Conservation (phyloP, 2,888 invertebrate species). For the Mythimna ferrago region DNA sequence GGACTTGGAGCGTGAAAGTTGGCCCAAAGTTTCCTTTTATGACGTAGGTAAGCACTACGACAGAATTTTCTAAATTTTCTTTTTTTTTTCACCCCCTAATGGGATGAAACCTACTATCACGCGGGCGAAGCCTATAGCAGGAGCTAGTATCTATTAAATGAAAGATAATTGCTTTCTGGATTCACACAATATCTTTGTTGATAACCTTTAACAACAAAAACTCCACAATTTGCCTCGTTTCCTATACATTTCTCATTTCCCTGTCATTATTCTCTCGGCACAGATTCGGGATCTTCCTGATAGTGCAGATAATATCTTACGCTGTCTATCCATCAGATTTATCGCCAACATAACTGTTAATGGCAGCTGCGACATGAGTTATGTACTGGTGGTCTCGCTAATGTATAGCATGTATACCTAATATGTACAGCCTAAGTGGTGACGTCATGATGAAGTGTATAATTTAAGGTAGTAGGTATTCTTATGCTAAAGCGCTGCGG, state of each 20-base stretch:
- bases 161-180: not conserved
- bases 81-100: too few relatives aligned
- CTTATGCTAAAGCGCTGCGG: not conserved
- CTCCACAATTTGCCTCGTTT: conserved; percentile 13
- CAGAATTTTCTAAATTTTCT: too few relatives aligned
- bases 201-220: not conserved
- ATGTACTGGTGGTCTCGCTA: conserved; percentile 58
- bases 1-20: too few relatives aligned
- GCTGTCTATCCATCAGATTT: conserved; percentile 66
- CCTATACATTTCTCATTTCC: conserved; percentile 40
- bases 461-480: not conserved
- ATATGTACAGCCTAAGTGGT: conserved; percentile 18
- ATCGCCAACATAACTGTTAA: conserved; percentile 68
- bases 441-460: conserved; percentile 39
- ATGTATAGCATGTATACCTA: conserved; percentile 34
- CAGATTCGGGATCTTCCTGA: conserved; percentile 58
- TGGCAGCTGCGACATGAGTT: conserved; percentile 67
- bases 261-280: conserved; percentile 47
- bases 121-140: too few relatives aligned
- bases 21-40: too few relatives aligned
- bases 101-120: too few relatives aligned
- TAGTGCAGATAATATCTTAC: conserved; percentile 64
- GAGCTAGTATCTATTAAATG: too few relatives aligned
- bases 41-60: too few relatives aligned
- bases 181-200: not conserved